Evolutionary conservation across 1,140 invertebrate genomes (phyloP).

Genomic region (Microplitis demolitor): DNA sequence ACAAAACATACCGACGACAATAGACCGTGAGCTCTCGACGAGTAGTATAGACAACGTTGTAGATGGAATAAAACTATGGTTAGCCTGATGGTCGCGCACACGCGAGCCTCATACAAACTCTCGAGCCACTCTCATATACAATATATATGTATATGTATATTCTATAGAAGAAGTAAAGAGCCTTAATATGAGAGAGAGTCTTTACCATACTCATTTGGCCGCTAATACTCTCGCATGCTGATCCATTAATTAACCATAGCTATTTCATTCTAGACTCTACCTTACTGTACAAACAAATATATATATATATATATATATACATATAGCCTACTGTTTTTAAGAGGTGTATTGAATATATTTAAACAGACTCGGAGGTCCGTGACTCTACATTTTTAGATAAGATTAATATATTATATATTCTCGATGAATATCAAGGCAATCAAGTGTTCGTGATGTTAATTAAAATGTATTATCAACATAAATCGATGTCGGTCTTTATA

Average conservation of each 20-base stretch:
- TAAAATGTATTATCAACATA: background rate
- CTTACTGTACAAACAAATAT: background rate
- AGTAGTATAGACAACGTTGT: background rate
- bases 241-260: conserved; percentile 57
- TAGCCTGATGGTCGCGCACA: background rate
- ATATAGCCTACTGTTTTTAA: background rate
- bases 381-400: conserved; percentile 1
- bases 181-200: too few relatives aligned
- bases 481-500: too few relatives aligned
- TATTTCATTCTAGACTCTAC: conserved; percentile 36
- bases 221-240: conserved; percentile 46
- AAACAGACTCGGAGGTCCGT: background rate
- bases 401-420: background rate
- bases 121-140: background rate
- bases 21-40: conserved; percentile 30
- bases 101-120: background rate
- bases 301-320: background rate
- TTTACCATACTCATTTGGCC: conserved; percentile 24
- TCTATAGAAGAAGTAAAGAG: conserved; percentile 8
- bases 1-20: conserved; percentile 58
- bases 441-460: background rate
- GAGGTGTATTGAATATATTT: background rate
- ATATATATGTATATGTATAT: conserved; percentile 30
- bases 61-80: background rate
- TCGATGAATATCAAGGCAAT: background rate